Evolutionary conservation across 2,113 vertebrate species (phyloP).

Genomic region (Pollimyrus isidori): DNA sequence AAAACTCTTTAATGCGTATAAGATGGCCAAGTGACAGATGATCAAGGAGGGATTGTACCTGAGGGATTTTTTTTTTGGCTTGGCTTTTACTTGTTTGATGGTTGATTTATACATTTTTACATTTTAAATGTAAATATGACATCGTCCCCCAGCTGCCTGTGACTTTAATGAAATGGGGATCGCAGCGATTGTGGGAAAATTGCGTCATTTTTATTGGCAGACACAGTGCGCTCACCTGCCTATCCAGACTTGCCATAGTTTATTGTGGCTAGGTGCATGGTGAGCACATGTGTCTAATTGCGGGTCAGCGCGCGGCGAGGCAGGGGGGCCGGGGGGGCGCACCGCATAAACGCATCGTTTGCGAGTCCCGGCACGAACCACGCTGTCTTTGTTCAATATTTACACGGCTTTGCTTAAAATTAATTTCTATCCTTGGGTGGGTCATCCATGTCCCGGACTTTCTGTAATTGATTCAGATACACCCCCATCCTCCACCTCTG

Average conservation of each 20-base stretch:
- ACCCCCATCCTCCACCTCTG: neutral
- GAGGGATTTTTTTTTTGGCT: neutral
- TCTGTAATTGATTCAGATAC: slow-evolving; percentile 11
- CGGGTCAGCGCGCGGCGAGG: neutral
- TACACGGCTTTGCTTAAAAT: neutral
- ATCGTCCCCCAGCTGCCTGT: neutral
- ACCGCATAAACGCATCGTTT: neutral
- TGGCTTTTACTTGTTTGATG: neutral
- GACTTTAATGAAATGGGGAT: neutral
- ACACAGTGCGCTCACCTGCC: neutral
- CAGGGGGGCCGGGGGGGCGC: neutral
- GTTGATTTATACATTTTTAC: neutral
- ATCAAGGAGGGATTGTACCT: neutral
- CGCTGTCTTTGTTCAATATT: neutral
- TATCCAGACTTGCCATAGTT: neutral
- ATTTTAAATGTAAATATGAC: neutral
- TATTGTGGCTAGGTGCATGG: neutral
- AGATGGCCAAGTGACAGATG: neutral
- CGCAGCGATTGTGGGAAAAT: neutral
- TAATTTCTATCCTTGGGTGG: slow-evolving; percentile 4
- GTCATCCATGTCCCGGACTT: neutral
- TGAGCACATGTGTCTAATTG: neutral
- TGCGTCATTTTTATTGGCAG: neutral
- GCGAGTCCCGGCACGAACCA: neutral
- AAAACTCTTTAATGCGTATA: neutral